Evolutionary conservation across 2,797 vertebrate genomes (phyloP), one percentile per base, ranked within the genome.

Genomic region (Bryconaethiops microstoma): DNA sequence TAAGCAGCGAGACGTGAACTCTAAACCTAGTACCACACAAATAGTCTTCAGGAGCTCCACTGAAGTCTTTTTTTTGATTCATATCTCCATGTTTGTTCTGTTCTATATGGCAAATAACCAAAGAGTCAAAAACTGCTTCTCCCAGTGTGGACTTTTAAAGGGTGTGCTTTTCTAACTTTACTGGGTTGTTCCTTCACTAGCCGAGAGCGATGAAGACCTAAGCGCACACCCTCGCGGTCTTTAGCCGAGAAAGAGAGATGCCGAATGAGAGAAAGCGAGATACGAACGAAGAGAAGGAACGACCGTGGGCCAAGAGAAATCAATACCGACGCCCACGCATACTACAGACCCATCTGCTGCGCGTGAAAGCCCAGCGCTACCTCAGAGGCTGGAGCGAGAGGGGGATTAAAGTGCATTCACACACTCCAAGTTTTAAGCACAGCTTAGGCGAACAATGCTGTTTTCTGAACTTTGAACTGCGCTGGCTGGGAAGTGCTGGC

Each of bases 251-350:
- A 8, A 69, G 54, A 77, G 40, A 16, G 59, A 83, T 60, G 9
- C n/a, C 3, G 21, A 60, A 60, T 7, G n/a, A 60, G 21, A 60
- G n/a, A 7, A 7, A 23, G 60, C 55, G 75, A 62, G 72, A 76
- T 72, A 62, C 6, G 77, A 65, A 63, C 62, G 19, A 63, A 77
- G 74, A 59, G 69, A 84, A 25, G 35, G 71, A 21, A 81, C 59
- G 76, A 77, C 68, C 3, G 62, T 23, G 35, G 83, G 86, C 80
- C 79, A 82, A 80, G 54, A 83, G 78, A 83, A 87, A 87, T 87
- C 84, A 83, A 87, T 87, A 86, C 65, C 39, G 59, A 78, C 86
- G 29, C 84, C 80, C 84, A 84, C 83, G 57, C 82, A 54, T 64
- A 42, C 81, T 82, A 78, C 13, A 83, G 42, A 85, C 76, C 83